Evolutionary conservation across 2,888 invertebrate genomes (phyloP), one percentile per base, ranked within the genome.

Genomic region (Nemapogon koenigi): DNA sequence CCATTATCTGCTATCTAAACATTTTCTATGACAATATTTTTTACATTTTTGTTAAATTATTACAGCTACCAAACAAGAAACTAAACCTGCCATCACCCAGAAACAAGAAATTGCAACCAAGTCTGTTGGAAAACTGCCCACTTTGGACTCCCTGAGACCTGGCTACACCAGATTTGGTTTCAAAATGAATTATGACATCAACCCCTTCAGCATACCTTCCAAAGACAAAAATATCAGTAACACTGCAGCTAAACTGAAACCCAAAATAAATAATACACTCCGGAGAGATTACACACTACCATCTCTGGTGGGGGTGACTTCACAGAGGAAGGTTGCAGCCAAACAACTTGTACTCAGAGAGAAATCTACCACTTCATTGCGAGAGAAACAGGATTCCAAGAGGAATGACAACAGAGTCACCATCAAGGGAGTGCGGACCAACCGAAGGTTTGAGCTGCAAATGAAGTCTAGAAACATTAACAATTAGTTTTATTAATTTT

Each of bases 391-490:
- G 16, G 54, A 50, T 11, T 43, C 46, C 2, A 60, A 48, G 14
- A 63, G 79, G 38, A 65, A 60, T 13, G 67, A 76, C 38, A 73
- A 59, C 31, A 69, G 84, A 11, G 19, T 19, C 14, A 33, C 19
- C 13, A 33, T 33, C 35, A 52, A 84, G 43, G 88, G 88, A 1
- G 88, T 89, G 0, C 68, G 89, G 25, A 84, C 85, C 0, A 90
- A 90, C 59, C 73, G 87, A 26, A 70, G 89, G 29, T 90, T 90
- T 49, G 87, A 89, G 39, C 57, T 89, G 38, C 84, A 87, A 50
- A 89, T 89, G 89, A 72, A 83, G 48, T 75, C 84, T 59, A 79
- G 87, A 15, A 82, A 83, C 45, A 48, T 81, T 3, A 47, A 45
- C 14, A n/a, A n/a, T n/a, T n/a, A n/a, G n/a, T n/a, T n/a, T n/a